Evolutionary conservation across 2,888 invertebrate species (phyloP).

Genomic region (Drosophila tanythrix): DNA sequence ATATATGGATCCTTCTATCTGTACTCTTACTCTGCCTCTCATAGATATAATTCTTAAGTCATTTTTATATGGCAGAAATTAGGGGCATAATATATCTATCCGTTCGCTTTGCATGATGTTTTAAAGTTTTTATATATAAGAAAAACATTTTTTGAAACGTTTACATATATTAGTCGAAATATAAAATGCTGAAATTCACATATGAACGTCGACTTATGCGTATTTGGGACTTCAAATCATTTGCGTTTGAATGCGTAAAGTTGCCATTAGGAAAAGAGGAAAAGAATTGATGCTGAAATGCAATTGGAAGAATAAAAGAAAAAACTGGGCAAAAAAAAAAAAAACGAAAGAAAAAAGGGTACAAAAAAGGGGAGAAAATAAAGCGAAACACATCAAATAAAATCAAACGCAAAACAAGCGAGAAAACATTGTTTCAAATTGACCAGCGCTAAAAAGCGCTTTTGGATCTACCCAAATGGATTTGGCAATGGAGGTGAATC

Average conservation of each 20-base stretch:
- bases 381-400: constrained; percentile 71
- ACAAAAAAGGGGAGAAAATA: constrained; percentile 38
- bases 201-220: constrained; percentile 17
- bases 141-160: background rate
- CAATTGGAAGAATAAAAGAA: constrained; percentile 54
- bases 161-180: background rate
- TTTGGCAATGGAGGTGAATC: background rate
- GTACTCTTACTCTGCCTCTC: background rate
- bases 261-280: constrained; percentile 20
- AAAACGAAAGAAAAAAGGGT: constrained; percentile 38
- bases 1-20: background rate
- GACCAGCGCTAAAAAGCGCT: constrained; percentile 65
- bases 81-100: rapidly evolving
- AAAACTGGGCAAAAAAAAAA: background rate
- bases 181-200: background rate
- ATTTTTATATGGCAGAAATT: background rate
- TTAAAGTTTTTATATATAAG: background rate
- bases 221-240: constrained; percentile 47
- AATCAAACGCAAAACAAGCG: constrained; percentile 79
- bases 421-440: constrained; percentile 77
- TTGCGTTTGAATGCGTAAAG: constrained; percentile 58
- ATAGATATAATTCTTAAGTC: background rate
- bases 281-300: constrained; percentile 51
- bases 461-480: constrained; percentile 38
- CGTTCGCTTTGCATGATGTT: background rate